These are phyloP conservation scores for Drosophila incognita DNA, from an alignment of 2,888 invertebrate species.

Conservation along the genomic window DNA sequence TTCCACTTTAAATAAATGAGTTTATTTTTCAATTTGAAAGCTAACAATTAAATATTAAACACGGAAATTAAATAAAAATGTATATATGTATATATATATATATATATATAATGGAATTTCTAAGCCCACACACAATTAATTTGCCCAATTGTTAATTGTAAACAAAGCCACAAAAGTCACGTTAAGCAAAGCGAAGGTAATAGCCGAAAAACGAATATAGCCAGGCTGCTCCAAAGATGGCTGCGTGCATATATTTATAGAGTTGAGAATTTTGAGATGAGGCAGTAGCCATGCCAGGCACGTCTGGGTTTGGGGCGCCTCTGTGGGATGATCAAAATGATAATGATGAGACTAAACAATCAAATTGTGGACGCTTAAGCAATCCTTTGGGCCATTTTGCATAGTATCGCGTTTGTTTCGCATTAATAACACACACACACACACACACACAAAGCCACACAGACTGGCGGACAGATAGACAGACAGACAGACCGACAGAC, in stretches of 20 bases:
- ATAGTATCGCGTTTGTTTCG: constrained; percentile 28
- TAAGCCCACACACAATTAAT: constrained; percentile 29
- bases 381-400: constrained; percentile 54
- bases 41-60: background rate
- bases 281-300: constrained; percentile 57
- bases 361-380: constrained; percentile 31
- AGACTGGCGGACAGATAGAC: background rate
- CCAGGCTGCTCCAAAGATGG: constrained; percentile 16
- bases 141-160: constrained; percentile 37
- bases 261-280: constrained; percentile 41
- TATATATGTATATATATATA: no score
- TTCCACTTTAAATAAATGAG: background rate
- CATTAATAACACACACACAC: constrained; percentile 12
- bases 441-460: constrained; percentile 1
- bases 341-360: constrained; percentile 41
- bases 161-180: constrained; percentile 42
- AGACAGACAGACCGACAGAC: constrained; percentile 15
- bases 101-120: background rate
- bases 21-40: background rate
- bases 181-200: constrained; percentile 28
- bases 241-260: constrained; percentile 55
- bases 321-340: constrained; percentile 36
- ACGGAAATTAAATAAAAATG: background rate
- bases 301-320: constrained; percentile 41
- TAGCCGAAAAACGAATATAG: background rate